A percentile compares a stretch with the other conserved stretches of the same genome.
Conservation (phyloP, 2,113 vertebrate genomes). For the Otis tarda region DNA sequence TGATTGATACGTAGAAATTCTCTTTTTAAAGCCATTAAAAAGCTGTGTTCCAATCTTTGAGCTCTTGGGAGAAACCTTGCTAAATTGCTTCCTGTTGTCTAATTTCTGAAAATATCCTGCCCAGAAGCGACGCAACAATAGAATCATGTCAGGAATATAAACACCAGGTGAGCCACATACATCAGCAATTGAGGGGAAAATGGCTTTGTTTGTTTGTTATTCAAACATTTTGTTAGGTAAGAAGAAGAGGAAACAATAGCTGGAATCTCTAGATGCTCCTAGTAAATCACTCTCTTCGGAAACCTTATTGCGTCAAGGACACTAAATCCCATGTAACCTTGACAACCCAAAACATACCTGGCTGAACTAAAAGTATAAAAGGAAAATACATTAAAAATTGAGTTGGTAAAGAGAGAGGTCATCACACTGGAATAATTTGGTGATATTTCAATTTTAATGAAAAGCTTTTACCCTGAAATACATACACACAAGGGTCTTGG, state of each 20-base stretch:
- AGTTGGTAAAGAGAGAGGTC: not conserved
- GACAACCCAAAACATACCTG: not conserved
- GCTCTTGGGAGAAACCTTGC: constrained; percentile 31
- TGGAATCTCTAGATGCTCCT: not conserved
- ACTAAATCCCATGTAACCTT: not conserved
- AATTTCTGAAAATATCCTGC: constrained; percentile 35
- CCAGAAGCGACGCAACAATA: not conserved
- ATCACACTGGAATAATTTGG: not conserved
- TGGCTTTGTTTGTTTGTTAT: not conserved
- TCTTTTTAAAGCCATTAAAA: constrained; percentile 59
- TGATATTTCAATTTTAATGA: not conserved
- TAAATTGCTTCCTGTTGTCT: constrained; percentile 62
- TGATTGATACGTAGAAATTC: constrained; percentile 68
- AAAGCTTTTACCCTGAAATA: not conserved
- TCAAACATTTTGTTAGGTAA: not conserved
- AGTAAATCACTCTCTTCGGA: not conserved
- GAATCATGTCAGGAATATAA: not conserved
- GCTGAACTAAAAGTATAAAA: not conserved
- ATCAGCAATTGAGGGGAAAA: not conserved
- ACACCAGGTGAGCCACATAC: not conserved
- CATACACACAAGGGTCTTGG: rapidly evolving
- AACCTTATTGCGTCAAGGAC: not conserved
- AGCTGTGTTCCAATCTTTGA: constrained; percentile 49
- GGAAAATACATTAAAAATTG: not conserved
- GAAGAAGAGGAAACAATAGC: not conserved